These are phyloP conservation scores for Sipha maydis DNA, from an alignment of 2,888 invertebrate species.

Conservation along the genomic window DNA sequence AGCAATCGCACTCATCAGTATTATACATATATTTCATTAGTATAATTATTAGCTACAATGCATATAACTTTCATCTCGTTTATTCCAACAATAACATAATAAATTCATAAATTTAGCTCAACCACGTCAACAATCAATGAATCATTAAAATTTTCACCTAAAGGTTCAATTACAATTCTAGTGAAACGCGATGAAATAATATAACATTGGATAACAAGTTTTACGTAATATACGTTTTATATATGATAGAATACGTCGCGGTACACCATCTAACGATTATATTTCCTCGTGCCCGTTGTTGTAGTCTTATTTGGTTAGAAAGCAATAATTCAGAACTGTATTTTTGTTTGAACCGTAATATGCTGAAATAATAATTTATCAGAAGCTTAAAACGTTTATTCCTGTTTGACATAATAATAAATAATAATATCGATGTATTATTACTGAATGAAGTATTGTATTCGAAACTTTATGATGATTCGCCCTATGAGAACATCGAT, in stretches of 20 bases:
- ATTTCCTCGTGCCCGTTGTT: too few species aligned
- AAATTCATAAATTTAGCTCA: neutral
- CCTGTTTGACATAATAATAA: neutral
- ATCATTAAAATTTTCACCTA: neutral
- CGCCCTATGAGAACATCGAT: too few species aligned
- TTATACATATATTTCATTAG: neutral
- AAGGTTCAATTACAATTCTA: neutral
- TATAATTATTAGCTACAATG: neutral
- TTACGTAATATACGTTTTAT: neutral
- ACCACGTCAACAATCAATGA: too few species aligned
- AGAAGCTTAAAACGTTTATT: slow-evolving; percentile 17
- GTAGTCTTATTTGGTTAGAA: slow-evolving; percentile 11
- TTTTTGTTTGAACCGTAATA: slow-evolving; percentile 13
- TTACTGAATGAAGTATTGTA: too few species aligned
- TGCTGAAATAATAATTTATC: neutral
- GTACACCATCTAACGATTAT: neutral
- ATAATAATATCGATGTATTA: neutral
- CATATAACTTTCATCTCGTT: neutral
- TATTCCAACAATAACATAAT: neutral
- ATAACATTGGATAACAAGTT: neutral
- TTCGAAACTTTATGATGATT: neutral
- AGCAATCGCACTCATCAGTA: neutral
- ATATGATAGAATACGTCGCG: neutral
- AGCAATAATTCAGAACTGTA: slow-evolving; percentile 25
- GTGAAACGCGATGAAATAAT: slow-evolving; percentile 13